These are phyloP conservation scores for Chrysocyon brachyurus DNA, from an alignment of 2,797 vertebrate genomes.

Conservation along the genomic window DNA sequence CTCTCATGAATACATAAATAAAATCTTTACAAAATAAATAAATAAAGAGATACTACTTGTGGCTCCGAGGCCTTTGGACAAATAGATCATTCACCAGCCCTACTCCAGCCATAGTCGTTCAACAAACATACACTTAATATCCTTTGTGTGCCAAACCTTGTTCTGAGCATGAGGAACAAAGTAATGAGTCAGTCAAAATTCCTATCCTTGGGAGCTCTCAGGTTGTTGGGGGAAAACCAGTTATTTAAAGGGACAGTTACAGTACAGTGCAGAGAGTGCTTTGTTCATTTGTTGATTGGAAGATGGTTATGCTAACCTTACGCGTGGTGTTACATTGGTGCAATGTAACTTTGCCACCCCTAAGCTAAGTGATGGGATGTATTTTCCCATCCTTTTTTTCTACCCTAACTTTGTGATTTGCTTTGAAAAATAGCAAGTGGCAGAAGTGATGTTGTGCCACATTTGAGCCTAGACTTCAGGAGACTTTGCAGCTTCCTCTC, in stretches of 20 bases:
- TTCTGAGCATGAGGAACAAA: conserved; percentile 58
- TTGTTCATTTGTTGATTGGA: background rate
- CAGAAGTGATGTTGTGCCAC: conserved; percentile 1
- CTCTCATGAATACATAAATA: no score
- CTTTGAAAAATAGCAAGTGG: conserved; percentile 24
- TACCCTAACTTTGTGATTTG: conserved; percentile 30
- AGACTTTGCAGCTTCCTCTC: conserved; percentile 4
- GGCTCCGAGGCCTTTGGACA: background rate
- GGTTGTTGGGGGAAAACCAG: background rate
- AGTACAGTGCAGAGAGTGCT: background rate
- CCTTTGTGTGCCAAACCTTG: conserved; percentile 8
- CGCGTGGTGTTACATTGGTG: background rate
- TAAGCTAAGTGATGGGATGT: background rate
- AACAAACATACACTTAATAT: background rate
- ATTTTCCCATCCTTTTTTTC: conserved; percentile 35
- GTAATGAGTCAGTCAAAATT: conserved; percentile 33
- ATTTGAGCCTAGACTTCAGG: background rate
- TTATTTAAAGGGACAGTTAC: background rate
- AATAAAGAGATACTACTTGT: background rate
- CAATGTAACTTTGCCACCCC: background rate
- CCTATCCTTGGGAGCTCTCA: background rate
- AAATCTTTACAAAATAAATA: background rate
- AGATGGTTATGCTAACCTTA: background rate
- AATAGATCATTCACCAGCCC: background rate
- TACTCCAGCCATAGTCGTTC: background rate